Percentiles rank a stretch among this genome's conserved stretches.
Conservation (phyloP, 2,113 vertebrate genomes). For the Marcusenius ussheri region DNA sequence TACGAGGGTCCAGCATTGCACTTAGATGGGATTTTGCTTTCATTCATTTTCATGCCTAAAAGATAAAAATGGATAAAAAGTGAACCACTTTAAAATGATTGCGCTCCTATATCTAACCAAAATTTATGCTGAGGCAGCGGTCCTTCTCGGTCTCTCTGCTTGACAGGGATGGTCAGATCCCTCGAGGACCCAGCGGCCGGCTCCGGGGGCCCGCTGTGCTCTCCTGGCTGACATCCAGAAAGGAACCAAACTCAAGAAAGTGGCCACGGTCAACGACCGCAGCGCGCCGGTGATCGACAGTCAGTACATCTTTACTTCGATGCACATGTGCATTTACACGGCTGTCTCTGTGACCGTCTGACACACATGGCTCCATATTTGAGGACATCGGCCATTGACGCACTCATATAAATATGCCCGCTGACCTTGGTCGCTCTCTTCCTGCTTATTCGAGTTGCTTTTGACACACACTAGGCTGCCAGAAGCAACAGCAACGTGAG, state of each 20-base stretch:
- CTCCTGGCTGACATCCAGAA: conserved; percentile 87
- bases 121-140: neutral
- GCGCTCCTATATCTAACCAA: neutral
- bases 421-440: neutral
- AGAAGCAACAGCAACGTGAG: neutral
- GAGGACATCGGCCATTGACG: neutral
- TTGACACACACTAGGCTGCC: neutral
- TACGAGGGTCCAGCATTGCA: neutral
- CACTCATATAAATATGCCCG: neutral
- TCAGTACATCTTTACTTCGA: conserved; percentile 50
- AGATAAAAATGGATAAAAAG: neutral
- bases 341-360: neutral
- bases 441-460: neutral
- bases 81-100: neutral
- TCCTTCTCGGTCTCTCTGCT: conserved; percentile 26
- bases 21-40: neutral
- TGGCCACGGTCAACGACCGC: conserved; percentile 80
- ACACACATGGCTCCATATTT: neutral
- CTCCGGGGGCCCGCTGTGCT: conserved; percentile 68
- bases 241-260: conserved; percentile 76
- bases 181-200: conserved; percentile 43
- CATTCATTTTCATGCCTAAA: neutral
- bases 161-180: conserved; percentile 52
- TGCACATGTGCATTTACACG: neutral
- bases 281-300: conserved; percentile 78